phyloP scores from a whole-genome alignment of 2,888 invertebrate species.

The Drosophila birchii region DNA sequence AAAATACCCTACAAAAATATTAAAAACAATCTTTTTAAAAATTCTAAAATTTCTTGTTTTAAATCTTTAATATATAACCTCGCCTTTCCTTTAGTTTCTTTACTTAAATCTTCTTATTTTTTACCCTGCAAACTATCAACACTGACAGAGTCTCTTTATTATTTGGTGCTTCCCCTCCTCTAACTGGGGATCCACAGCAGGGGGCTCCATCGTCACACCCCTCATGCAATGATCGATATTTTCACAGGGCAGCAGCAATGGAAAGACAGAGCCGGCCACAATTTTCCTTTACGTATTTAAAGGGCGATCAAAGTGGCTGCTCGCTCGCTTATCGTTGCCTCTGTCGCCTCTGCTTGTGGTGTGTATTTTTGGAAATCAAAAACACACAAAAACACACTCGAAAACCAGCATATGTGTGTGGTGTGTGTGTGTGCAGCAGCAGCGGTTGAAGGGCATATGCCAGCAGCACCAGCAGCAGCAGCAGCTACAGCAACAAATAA shows the following conservation, averaged over 20 bases:
- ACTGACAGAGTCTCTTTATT: neutral
- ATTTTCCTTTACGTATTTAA: conserved; percentile 28
- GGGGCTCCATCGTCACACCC: conserved; percentile 41
- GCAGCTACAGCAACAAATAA: conserved; percentile 30
- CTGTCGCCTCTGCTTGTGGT: conserved; percentile 23
- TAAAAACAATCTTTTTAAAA: neutral
- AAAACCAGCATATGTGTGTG: conserved; percentile 9
- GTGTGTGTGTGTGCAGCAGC: conserved; percentile 17
- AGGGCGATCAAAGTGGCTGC: conserved; percentile 36
- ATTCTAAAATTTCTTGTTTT: neutral
- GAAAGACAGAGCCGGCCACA: conserved; percentile 5
- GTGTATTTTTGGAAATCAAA: conserved; percentile 49
- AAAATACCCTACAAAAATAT: neutral
- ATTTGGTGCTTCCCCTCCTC: neutral
- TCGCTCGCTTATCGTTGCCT: conserved; percentile 22
- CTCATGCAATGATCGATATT: conserved; percentile 70
- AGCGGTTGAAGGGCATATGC: conserved; percentile 43
- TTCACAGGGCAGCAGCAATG: conserved; percentile 73
- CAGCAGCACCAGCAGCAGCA: conserved; percentile 3
- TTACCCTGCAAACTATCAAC: neutral
- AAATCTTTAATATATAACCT: neutral
- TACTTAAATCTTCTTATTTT: neutral
- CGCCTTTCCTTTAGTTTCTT: neutral
- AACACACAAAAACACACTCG: conserved; percentile 21
- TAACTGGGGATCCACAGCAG: neutral